A percentile compares a stretch with the other conserved stretches of the same genome.
phyloP scores from a whole-genome alignment of 2,113 vertebrate genomes.

The Pimephales promelas region DNA sequence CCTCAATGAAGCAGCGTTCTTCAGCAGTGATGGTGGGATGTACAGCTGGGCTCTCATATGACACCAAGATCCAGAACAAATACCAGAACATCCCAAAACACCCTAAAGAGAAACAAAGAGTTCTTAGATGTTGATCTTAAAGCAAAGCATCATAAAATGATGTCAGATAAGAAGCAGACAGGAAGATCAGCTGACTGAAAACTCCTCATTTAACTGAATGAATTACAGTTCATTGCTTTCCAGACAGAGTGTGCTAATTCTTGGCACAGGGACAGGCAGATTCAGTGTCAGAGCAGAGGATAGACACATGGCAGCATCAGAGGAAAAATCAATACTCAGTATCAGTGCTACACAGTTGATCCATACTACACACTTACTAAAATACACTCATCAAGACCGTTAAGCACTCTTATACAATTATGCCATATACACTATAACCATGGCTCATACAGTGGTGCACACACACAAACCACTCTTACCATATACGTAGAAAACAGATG shows the following conservation, averaged over 20 bases:
- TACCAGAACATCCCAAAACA: constrained; percentile 96
- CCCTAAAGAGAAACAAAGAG: constrained; percentile 69
- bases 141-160: not conserved
- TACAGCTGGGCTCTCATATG: constrained; percentile 94
- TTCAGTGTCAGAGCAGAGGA: constrained; percentile 45
- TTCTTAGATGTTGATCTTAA: not conserved
- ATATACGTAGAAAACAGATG: constrained; percentile 96
- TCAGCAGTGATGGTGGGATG: constrained; percentile 95
- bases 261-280: constrained; percentile 17
- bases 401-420: constrained; percentile 4
- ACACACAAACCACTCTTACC: constrained; percentile 75
- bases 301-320: constrained; percentile 66
- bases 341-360: constrained; percentile 64
- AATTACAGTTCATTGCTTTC: constrained; percentile 10
- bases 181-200: not conserved
- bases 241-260: not conserved
- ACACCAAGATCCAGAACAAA: constrained; percentile 97
- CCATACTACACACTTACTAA: constrained; percentile 69
- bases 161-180: not conserved
- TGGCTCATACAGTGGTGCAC: not conserved
- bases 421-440: not conserved
- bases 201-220: constrained; percentile 10
- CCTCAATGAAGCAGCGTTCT: constrained; percentile 97
- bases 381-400: constrained; percentile 28
- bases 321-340: constrained; percentile 67